Evolutionary conservation across 2,888 invertebrate genomes (phyloP), one percentile per base, ranked within the genome.

Genomic region (Drosophila villosipedis): DNA sequence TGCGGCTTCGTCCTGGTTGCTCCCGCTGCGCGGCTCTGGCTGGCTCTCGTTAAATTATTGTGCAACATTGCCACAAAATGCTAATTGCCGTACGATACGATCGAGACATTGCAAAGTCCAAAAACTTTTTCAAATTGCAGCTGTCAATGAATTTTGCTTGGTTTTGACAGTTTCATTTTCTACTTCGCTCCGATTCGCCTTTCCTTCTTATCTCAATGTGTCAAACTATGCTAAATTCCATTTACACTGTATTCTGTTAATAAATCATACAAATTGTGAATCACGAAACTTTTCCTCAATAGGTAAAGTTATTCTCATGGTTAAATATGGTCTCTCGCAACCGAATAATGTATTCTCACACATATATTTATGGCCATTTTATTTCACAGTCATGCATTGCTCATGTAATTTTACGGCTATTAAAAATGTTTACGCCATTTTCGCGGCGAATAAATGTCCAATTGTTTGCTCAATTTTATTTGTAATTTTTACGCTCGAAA

Each of bases 21-120:
- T 35, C 69, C 73, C 66, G 76, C 66, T 78, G 80, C 22, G 68
- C 49, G 28, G 22, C 58, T 43, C 61, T 53, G 65, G 72, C 82
- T 72, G 65, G 68, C 74, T 87, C 69, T 87, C 69, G 88, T 84
- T 88, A 81, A 90, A 85, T 88, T 88, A 91, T 88, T 88, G 89
- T 91, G 89, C 86, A 83, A 76, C 83, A 90, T 91, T 88, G 89
- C 88, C 89, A 88, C 88, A 90, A 88, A 88, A 89, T 89, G 88
- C 91, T 89, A 91, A 89, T 89, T 91, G 88, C 88, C 91, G 72
- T 82, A 75, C 82, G 91, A 89, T 88, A 85, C 78, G 89, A 90
- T 91, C 90, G 77, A 82, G 73, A 64, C 62, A 54, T 68, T 63
- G 64, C 59, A 52, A 60, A 52, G 49, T 19, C 43, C 41, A 16